These are phyloP conservation scores for Dasypogon diadema DNA, from an alignment of 2,888 invertebrate species.

Conservation along the genomic window DNA sequence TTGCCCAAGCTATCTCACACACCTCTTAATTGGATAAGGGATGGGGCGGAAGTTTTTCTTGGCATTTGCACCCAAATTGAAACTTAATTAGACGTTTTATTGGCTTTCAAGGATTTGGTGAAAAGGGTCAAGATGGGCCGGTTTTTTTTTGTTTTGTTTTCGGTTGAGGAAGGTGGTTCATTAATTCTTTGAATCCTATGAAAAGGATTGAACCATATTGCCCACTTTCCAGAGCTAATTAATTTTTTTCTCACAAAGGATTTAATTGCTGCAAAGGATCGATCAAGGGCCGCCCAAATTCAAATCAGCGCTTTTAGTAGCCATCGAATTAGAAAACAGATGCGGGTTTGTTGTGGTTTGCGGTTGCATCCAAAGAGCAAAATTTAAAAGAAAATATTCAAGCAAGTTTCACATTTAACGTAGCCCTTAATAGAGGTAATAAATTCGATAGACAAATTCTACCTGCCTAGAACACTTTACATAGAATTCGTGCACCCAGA, in stretches of 20 bases:
- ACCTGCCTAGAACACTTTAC: neutral
- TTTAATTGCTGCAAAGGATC: neutral
- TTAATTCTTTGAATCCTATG: neutral
- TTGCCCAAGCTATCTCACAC: neutral
- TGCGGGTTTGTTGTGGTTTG: too few species aligned
- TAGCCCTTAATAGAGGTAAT: too few species aligned
- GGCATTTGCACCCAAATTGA: neutral
- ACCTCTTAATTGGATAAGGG: neutral
- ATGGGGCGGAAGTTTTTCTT: neutral
- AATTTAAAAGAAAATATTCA: too few species aligned
- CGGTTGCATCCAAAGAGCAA: too few species aligned
- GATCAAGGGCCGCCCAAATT: too few species aligned
- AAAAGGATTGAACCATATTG: neutral
- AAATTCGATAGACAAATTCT: neutral
- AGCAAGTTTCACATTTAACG: too few species aligned
- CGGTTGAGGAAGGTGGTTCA: neutral
- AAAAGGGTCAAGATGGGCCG: neutral
- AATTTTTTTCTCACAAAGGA: neutral
- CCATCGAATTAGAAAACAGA: too few species aligned
- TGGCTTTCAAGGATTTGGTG: neutral
- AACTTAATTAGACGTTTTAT: neutral
- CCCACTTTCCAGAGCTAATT: neutral
- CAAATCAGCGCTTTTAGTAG: too few species aligned
- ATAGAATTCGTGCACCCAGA: neutral
- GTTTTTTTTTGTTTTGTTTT: neutral